Conservation (phyloP, 2,797 vertebrate species). For the Gallinago nigripennis region DNA sequence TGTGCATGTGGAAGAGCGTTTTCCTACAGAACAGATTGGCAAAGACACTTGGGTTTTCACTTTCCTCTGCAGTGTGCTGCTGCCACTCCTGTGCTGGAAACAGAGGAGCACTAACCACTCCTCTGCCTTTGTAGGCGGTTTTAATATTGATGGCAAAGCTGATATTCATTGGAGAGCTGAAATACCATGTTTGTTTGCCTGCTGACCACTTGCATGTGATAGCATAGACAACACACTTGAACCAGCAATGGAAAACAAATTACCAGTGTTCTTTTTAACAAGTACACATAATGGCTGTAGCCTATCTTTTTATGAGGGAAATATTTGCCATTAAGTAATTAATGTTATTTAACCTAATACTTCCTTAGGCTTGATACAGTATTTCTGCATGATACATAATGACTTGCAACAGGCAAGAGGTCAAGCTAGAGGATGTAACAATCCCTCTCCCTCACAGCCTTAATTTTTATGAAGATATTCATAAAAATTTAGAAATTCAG, state of each 20-base stretch:
- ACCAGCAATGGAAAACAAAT: neutral
- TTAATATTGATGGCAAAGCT: neutral
- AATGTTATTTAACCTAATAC: neutral
- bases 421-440: neutral
- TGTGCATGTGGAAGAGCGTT: neutral
- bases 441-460: neutral
- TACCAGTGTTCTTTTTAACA: neutral
- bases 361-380: neutral
- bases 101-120: neutral
- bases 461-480: neutral
- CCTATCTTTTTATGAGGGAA: neutral
- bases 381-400: neutral
- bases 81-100: neutral
- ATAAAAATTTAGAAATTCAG: neutral
- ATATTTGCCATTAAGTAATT: neutral
- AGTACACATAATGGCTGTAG: neutral
- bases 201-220: neutral
- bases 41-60: neutral
- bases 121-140: neutral
- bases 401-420: neutral
- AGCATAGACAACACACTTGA: neutral
- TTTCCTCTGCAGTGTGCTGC: neutral
- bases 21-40: neutral
- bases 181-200: neutral
- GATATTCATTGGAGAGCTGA: neutral